Evolutionary conservation across 2,797 vertebrate genomes (phyloP).

Genomic region (Sebastes diploproa): DNA sequence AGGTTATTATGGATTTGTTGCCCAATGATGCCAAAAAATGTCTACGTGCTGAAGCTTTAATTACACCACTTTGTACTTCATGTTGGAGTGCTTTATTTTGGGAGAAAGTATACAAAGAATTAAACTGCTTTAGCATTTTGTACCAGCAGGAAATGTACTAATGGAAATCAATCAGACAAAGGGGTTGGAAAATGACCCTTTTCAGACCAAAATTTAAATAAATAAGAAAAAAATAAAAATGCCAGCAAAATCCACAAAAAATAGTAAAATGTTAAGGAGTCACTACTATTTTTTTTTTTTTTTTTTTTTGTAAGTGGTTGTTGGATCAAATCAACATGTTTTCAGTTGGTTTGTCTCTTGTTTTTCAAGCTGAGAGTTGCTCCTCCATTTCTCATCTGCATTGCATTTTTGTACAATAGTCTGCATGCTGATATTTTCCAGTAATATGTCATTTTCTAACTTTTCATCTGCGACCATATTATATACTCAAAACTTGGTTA

Average conservation of each 20-base stretch:
- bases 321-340: neutral
- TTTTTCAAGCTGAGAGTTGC: neutral
- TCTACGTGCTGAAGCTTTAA: accelerated
- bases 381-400: neutral
- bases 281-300: neutral
- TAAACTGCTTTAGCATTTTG: neutral
- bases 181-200: neutral
- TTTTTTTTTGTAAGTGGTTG: neutral
- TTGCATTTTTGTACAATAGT: neutral
- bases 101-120: neutral
- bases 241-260: neutral
- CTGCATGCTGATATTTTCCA: neutral
- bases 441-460: neutral
- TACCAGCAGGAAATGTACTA: neutral
- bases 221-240: neutral
- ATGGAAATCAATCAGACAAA: neutral
- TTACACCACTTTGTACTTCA: neutral
- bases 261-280: neutral
- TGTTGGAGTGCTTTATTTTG: neutral
- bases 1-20: too few relatives aligned
- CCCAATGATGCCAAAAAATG: too few relatives aligned
- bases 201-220: neutral
- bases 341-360: neutral
- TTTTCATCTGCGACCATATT: neutral
- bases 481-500: neutral